A percentile compares a stretch with the other conserved stretches of the same genome.
These are phyloP conservation scores for Turritopsis rubra DNA, from an alignment of 30 jellyfish, hydroid and myxozoan species.

Conservation along the genomic window DNA sequence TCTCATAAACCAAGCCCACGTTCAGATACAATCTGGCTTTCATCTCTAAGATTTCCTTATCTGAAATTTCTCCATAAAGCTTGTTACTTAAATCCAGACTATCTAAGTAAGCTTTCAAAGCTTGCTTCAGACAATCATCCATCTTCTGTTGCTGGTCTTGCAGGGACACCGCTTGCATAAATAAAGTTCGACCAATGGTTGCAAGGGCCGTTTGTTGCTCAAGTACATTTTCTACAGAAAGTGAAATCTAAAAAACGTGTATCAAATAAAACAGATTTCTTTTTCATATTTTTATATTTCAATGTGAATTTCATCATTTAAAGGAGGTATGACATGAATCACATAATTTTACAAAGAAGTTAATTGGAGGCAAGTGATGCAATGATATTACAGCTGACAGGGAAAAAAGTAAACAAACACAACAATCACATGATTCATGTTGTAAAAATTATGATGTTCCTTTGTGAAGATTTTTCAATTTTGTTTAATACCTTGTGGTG, in stretches of 20 bases:
- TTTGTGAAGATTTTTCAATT: too few species aligned
- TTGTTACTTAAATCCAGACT: constrained; percentile 66
- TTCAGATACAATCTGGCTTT: constrained; percentile 83
- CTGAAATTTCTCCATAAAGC: constrained; percentile 51
- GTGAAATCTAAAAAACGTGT: constrained; percentile 46
- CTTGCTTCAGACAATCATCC: constrained; percentile 33
- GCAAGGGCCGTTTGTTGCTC: constrained; percentile 98
- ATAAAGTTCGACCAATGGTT: constrained; percentile 86
- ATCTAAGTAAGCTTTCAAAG: constrained; percentile 55
- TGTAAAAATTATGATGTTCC: too few species aligned
- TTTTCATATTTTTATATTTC: too few species aligned
- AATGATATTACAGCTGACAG: neutral
- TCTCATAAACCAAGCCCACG: constrained; percentile 78
- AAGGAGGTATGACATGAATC: too few species aligned
- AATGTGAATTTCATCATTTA: too few species aligned
- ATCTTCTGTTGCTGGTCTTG: constrained; percentile 36
- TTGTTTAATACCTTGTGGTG: constrained; percentile 39
- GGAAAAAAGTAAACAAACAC: neutral
- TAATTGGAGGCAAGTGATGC: too few species aligned
- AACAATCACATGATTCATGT: too few species aligned
- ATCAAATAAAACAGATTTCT: too few species aligned
- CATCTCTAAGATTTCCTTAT: constrained; percentile 80
- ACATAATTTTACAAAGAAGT: too few species aligned
- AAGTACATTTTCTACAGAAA: constrained; percentile 24
- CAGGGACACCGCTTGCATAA: constrained; percentile 61